Evolutionary conservation across 2,797 vertebrate species (phyloP), one percentile per base, ranked within the genome.

Genomic region (Catostomus latipinnis): DNA sequence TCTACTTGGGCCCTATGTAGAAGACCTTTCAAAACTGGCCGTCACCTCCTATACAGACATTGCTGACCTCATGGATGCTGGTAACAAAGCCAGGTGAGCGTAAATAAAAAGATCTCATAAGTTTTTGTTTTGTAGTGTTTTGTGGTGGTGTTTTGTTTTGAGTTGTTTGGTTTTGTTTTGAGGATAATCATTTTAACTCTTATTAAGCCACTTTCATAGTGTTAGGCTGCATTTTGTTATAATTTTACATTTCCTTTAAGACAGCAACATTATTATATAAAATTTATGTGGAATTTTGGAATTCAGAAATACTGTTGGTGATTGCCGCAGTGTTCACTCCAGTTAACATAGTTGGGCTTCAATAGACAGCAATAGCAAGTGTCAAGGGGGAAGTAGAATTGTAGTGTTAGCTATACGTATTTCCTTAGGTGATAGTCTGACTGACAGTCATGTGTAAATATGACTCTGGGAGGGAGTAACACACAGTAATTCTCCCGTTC

Each of bases 21-120:
- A 99, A 84, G 98, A 99, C 86, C 92, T 99, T 79, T 99, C 98
- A 69, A 99, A 99, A 90, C 88, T 99, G 67, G 98, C 98, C 0
- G 98, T 99, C 58, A 99, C 97, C 0, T 97, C 96, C 74, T 99
- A 99, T 69, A 98, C 96, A 8, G 98, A 99, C 88, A 99, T 99
- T 73, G 97, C 97, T 81, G 98, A 99, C 92, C 95, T 99, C 76
- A 99, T 99, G 98, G 98, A 99, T 67, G 97, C 98, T 74, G 98
- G 98, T 78, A 99, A 99, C 93, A 99, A 99, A 90, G 97, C 98
- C 89, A 97, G 98, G 98, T 99, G 82, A 93, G 91, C 48, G 46
- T n/a, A 16, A 54, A 53, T 11, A 6, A 9, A 7, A 45, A 45
- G 1, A 10, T 58, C 34, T 0, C 6, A 13, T 18, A 6, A 7